Base-by-base conservation (phyloP, 2,888 invertebrate genomes). In the Melieria omissa region DNA sequence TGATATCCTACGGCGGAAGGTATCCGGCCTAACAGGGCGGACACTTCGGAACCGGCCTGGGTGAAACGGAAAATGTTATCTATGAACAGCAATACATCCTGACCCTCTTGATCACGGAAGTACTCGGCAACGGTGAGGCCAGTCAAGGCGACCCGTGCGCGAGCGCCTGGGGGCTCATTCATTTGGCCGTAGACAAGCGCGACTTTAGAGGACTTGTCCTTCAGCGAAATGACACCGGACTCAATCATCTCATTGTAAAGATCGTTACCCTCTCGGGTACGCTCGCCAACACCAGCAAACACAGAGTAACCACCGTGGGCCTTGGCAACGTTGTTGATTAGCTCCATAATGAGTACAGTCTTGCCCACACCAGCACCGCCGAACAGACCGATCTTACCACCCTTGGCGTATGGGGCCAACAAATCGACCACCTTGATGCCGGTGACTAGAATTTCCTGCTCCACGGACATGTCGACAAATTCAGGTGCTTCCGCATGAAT, bases 251-350 rank as follows among this genome's bases (percentile, higher is more conserved):
- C 96, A 87, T 95, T 93, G 88, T 97, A 97, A 82, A 97, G 90
- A 89, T 97, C 96, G 87, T 97, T 97, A 77, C 96, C 96, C 88
- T 97, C 96, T 84, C 96, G 93, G 58, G 96, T 97, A 83, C 97
- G 91, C 88, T 97, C 97, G 66, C 96, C 96, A 44, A 96, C 97
- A 79, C 96, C 96, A 77, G 96, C 96, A 84, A 97, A 97, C 78
- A 97, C 96, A 0, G 96, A 96, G 89, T 95, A 97, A 89, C 97
- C 96, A 90, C 96, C 96, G 87, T 97, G 96, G 80, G 95, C 95
- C 87, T 96, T 96, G 80, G 96, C 96, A 63, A 96, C 94, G 85
- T 96, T 97, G 91, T 96, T 96, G 84, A 96, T 96, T 84, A 96
- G 90, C 88, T 96, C 96, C 96, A 96, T 96, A 88, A 97, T 97